Evolutionary conservation across 2,888 invertebrate species (phyloP), one percentile per base, ranked within the genome.

Genomic region (Hedya salicella): DNA sequence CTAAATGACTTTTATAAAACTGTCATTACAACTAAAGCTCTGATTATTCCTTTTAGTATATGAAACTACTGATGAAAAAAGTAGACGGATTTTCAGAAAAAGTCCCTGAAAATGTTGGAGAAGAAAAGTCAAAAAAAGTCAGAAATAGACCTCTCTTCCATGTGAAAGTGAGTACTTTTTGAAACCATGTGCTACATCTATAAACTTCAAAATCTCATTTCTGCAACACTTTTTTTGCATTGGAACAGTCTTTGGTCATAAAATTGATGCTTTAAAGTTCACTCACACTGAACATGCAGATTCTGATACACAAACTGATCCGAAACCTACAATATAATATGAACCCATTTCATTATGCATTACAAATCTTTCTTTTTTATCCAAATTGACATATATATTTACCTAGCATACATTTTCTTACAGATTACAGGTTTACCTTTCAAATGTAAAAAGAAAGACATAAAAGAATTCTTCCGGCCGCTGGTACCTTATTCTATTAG

Each of bases 391-490:
- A 36, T n/a, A n/a, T n/a, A n/a, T n/a, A n/a, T n/a, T n/a, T n/a
- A n/a, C n/a, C n/a, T n/a, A n/a, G n/a, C n/a, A n/a, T n/a, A n/a
- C n/a, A 11, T 9, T 9, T 36, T 46, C 62, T 65, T 68, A 21
- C 95, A 97, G 94, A 89, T 98, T 56, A 94, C 94, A 74, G 96
- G 96, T 70, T 88, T 98, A 49, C 96, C 96, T 1, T 96, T 94
- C 72, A 95, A 94, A 78, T 95, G 95, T 50, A 96, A 95, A 83
- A 97, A 98, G 78, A 96, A 96, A 82, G 95, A 97, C 71, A 93
- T 98, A 2, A 95, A 96, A 79, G 95, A 95, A 71, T 98, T 98
- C 80, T 97, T 98, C 74, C 94, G 95, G 75, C 97, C 97, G 0
- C 78, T 97, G 5, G 95, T 95, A 71, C 94, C 96, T 1, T 95